Evolutionary conservation across 2,113 vertebrate species (phyloP).

Genomic region (Hymenochirus boettgeri): DNA sequence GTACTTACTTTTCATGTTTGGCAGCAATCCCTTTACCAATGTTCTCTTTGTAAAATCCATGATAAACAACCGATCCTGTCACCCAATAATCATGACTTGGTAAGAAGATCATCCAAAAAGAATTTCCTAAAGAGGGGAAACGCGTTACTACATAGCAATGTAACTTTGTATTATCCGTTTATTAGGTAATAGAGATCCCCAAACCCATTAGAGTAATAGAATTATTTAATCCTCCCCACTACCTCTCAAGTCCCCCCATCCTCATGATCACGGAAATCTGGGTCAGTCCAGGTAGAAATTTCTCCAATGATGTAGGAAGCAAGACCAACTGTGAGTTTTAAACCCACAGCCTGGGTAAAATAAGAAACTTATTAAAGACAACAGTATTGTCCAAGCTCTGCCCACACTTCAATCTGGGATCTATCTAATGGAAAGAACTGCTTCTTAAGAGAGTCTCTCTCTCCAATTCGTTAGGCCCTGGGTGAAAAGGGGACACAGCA

Average conservation of each 20-base stretch:
- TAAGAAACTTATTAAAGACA: no score
- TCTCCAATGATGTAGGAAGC: constrained; percentile 71
- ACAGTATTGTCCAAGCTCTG: no score
- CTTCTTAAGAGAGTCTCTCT: no score
- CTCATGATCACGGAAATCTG: constrained; percentile 52
- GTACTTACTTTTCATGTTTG: constrained; percentile 56
- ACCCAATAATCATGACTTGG: constrained; percentile 78
- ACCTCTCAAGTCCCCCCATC: constrained; percentile 70
- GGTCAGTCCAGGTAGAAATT: constrained; percentile 66
- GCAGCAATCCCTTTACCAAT: constrained; percentile 43
- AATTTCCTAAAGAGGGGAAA: constrained; percentile 55
- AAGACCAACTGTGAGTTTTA: constrained; percentile 70
- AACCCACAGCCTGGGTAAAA: constrained; percentile 65
- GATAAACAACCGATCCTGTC: constrained; percentile 56
- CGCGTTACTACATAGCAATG: not conserved
- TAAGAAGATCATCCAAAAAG: constrained; percentile 67
- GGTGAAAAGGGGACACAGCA: no score
- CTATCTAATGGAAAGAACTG: no score
- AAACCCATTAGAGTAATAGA: no score
- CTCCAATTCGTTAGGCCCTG: no score
- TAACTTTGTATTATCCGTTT: no score
- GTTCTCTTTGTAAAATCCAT: constrained; percentile 71
- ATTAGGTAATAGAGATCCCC: no score
- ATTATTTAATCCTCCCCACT: not conserved
- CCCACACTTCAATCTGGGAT: no score